These are phyloP conservation scores for Lepetodrilus schrolli DNA, from an alignment of 2,888 invertebrate species.

Conservation along the genomic window DNA sequence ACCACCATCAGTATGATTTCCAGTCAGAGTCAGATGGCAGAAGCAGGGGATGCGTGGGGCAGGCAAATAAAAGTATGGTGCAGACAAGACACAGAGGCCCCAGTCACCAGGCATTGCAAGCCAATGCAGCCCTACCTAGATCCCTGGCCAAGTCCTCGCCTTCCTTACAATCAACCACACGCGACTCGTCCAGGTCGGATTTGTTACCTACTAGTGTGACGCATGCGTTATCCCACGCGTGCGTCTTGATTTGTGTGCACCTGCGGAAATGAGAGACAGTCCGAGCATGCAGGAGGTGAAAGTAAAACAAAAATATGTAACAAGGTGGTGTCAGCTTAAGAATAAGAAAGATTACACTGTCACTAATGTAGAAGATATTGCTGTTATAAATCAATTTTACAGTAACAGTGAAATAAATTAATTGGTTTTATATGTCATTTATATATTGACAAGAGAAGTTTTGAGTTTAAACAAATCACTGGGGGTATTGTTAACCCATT, in stretches of 20 bases:
- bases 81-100: constrained; percentile 1
- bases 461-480: too few species aligned
- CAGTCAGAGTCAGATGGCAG: too few species aligned
- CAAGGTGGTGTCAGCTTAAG: background rate
- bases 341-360: too few species aligned
- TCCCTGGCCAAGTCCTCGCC: constrained; percentile 97
- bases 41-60: too few species aligned
- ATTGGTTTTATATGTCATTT: too few species aligned
- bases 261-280: constrained; percentile 78
- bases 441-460: too few species aligned
- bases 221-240: constrained; percentile 99
- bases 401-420: too few species aligned
- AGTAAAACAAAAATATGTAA: too few species aligned
- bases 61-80: background rate
- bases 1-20: too few species aligned
- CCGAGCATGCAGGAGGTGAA: background rate
- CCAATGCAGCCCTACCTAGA: constrained; percentile 79
- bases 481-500: too few species aligned
- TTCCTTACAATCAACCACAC: constrained; percentile 95
- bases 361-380: too few species aligned
- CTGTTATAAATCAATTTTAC: too few species aligned
- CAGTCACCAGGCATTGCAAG: background rate
- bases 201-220: constrained; percentile 98
- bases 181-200: constrained; percentile 98
- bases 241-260: constrained; percentile 99